phyloP scores from a whole-genome alignment of 2,797 vertebrate genomes.

The Hyperoplus lanceolatus region DNA sequence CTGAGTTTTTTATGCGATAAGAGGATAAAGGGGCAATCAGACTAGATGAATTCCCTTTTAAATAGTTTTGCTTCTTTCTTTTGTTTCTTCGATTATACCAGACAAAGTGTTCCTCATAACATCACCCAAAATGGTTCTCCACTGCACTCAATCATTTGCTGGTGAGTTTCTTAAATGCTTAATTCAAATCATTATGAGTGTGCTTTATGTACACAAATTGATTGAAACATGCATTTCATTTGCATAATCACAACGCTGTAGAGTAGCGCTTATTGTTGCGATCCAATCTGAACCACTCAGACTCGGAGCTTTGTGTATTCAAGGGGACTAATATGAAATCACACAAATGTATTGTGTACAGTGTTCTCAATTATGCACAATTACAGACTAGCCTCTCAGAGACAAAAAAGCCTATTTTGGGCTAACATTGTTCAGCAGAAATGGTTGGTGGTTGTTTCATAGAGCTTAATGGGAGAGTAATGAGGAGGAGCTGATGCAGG shows the following conservation, averaged over 20 bases:
- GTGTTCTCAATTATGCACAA: slow-evolving; percentile 81
- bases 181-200: slow-evolving; percentile 79
- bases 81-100: slow-evolving; percentile 59
- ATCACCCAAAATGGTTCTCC: slow-evolving; percentile 62
- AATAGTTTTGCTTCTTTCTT: slow-evolving; percentile 66
- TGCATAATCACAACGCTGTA: slow-evolving; percentile 77
- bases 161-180: slow-evolving; percentile 79
- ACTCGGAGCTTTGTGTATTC: slow-evolving; percentile 77
- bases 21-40: slow-evolving; percentile 54
- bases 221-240: slow-evolving; percentile 81
- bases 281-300: slow-evolving; percentile 82
- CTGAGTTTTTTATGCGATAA: slow-evolving; percentile 43
- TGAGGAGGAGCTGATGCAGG: slow-evolving; percentile 41
- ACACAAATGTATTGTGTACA: slow-evolving; percentile 79
- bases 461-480: slow-evolving; percentile 68
- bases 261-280: slow-evolving; percentile 78
- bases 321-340: slow-evolving; percentile 77
- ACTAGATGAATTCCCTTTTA: slow-evolving; percentile 63
- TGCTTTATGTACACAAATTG: slow-evolving; percentile 76
- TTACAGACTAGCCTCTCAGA: slow-evolving; percentile 76
- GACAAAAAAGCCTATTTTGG: slow-evolving; percentile 74
- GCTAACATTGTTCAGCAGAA: slow-evolving; percentile 75
- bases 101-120: slow-evolving; percentile 60
- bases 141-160: slow-evolving; percentile 71
- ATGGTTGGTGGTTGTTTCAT: slow-evolving; percentile 72